Conservation (phyloP, 2,797 vertebrate species). For the Hydrocynus forskahlii region DNA sequence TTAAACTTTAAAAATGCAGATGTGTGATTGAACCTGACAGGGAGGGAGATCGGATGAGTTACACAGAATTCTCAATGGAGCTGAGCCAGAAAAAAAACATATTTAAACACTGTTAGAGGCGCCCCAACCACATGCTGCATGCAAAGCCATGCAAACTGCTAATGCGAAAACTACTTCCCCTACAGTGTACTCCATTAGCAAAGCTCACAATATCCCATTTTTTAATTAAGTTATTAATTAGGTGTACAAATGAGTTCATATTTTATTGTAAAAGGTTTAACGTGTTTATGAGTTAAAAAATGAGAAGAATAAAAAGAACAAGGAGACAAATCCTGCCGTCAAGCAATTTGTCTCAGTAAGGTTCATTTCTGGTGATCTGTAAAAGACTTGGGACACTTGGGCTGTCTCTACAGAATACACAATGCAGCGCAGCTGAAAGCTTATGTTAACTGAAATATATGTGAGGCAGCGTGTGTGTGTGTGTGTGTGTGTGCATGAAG, state of each 20-base stretch:
- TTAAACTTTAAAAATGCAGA: slow-evolving; percentile 78
- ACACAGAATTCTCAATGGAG: slow-evolving; percentile 66
- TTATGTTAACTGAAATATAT: slow-evolving; percentile 28
- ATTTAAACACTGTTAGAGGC: slow-evolving; percentile 49
- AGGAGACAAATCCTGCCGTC: not conserved
- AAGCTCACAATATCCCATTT: slow-evolving; percentile 36
- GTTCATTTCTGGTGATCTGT: slow-evolving; percentile 30
- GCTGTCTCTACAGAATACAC: slow-evolving; percentile 30
- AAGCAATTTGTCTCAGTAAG: not conserved
- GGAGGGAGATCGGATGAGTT: slow-evolving; percentile 60
- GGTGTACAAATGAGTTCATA: not conserved
- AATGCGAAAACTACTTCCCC: slow-evolving; percentile 18
- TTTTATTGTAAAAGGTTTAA: not conserved
- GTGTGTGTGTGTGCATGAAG: slow-evolving; percentile 60
- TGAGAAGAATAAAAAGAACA: not conserved
- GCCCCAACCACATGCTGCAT: slow-evolving; percentile 23
- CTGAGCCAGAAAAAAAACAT: slow-evolving; percentile 48
- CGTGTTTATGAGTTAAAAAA: not conserved
- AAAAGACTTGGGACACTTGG: slow-evolving; percentile 8
- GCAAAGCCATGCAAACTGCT: slow-evolving; percentile 42
- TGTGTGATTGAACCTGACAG: slow-evolving; percentile 71
- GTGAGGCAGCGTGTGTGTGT: slow-evolving; percentile 49
- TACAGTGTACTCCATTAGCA: slow-evolving; percentile 16
- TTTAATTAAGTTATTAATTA: slow-evolving; percentile 15
- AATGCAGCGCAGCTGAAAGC: slow-evolving; percentile 20